Evolutionary conservation across 35 echinoderm and acorn worm species (phyloP).

Genomic region (Anneissia japonica): DNA sequence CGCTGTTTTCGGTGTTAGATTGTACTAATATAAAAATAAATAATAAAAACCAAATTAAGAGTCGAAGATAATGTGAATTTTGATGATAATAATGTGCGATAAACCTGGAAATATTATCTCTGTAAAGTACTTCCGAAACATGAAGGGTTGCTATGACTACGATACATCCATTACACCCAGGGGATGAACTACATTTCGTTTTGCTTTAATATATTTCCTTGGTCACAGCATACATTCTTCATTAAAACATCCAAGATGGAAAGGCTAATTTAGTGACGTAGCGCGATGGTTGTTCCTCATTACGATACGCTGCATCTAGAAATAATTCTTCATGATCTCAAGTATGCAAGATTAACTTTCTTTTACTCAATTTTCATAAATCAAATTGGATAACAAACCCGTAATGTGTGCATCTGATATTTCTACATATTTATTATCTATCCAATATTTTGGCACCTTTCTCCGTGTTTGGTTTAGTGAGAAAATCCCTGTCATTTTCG

Average conservation of each 20-base stretch:
- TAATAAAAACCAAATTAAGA: no score
- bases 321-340: no score
- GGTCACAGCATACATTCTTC: background rate
- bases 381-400: background rate
- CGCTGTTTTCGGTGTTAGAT: no score
- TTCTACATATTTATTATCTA: background rate
- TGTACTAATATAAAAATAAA: no score
- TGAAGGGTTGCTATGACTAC: background rate
- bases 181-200: background rate
- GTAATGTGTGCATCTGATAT: background rate
- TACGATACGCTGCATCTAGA: no score
- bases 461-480: background rate
- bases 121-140: no score
- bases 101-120: no score
- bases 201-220: background rate
- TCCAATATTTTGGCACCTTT: background rate
- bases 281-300: no score
- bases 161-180: background rate
- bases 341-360: background rate
- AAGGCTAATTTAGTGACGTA: no score
- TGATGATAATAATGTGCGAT: no score
- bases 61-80: no score
- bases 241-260: no score
- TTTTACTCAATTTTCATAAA: background rate
- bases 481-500: constrained; percentile 1